Evolutionary conservation across 1,140 invertebrate species (phyloP), one percentile per base, ranked within the genome.

Genomic region (Halictus rubicundus): DNA sequence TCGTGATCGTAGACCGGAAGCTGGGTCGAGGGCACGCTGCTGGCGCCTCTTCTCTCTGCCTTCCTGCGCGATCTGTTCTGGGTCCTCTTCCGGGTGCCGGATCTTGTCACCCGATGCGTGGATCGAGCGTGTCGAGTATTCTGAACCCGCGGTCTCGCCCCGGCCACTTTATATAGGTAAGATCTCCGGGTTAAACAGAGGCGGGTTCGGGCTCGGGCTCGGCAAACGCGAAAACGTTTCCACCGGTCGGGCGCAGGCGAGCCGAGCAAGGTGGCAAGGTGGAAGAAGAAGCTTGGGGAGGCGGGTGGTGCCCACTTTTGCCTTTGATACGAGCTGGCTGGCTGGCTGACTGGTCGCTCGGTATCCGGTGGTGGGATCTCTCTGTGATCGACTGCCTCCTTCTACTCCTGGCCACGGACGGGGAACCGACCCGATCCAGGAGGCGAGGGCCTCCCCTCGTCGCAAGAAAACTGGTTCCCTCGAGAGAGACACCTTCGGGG

Each of bases 111-210:
- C 57, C 81, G 85, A 89, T 89, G 88, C 86, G 86, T 90, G 85
- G 81, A 90, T 90, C 88, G 89, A 92, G 87, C 88, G 88, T 79
- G 88, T 85, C 88, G 84, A 91, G 85, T 89, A 89, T 91, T 93
- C 92, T 93, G 91, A 92, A 88, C 88, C 82, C 88, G 89, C 16
- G 86, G 87, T 92, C 87, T 91, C 82, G 91, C 90, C 91, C 90
- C 86, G 89, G 80, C 85, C 86, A 91, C 84, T 92, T 93, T 93
- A 93, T 93, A 93, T 93, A 93, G 90, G 90, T 92, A 90, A 52
- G 91, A 91, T 92, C 90, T 86, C 86, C 59, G 25, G 87, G 87
- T 68, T 68, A 57, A 32, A 57, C 54, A 52, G 8, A 7, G 54
- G 21, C 54, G n/a, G 21, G 54, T 32, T 32, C 54, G 10, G 14